Conservation (phyloP, 2,113 vertebrate species). For the Pelecanoides urinatrix region DNA sequence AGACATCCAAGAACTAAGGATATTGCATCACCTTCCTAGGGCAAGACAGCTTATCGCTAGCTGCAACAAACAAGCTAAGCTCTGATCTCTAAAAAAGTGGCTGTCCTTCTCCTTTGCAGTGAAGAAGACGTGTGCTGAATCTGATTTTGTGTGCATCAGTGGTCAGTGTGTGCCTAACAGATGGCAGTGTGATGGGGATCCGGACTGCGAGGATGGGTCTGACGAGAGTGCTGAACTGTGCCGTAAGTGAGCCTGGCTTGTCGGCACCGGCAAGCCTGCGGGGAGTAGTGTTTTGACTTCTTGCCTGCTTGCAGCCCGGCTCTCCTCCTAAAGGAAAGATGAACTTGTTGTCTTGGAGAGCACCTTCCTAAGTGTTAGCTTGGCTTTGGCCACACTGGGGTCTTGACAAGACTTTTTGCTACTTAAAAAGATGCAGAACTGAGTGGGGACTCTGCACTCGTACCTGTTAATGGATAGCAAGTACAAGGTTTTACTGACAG, state of each 20-base stretch:
- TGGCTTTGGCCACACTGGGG: not conserved
- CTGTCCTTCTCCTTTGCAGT: constrained; percentile 71
- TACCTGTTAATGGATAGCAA: not conserved
- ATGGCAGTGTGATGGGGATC: constrained; percentile 96
- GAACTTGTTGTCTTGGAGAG: not conserved
- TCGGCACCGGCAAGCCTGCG: not conserved
- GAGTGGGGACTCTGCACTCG: not conserved
- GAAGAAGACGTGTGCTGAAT: constrained; percentile 86
- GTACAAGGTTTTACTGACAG: not conserved
- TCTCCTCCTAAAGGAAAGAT: not conserved
- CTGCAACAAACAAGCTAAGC: not conserved
- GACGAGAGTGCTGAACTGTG: constrained; percentile 91
- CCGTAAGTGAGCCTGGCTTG: constrained; percentile 80
- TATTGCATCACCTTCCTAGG: not conserved
- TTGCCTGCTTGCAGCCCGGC: not conserved
- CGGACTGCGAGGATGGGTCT: constrained; percentile 93
- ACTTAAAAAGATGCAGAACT: not conserved
- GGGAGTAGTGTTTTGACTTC: not conserved
- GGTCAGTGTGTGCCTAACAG: constrained; percentile 92
- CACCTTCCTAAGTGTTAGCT: not conserved
- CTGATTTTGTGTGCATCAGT: constrained; percentile 89
- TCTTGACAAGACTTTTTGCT: not conserved
- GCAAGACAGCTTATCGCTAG: not conserved
- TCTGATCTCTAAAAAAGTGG: not conserved
- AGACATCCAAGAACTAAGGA: not conserved